Evolutionary conservation across 2,113 vertebrate species (phyloP).

Genomic region (Ondatra zibethicus): DNA sequence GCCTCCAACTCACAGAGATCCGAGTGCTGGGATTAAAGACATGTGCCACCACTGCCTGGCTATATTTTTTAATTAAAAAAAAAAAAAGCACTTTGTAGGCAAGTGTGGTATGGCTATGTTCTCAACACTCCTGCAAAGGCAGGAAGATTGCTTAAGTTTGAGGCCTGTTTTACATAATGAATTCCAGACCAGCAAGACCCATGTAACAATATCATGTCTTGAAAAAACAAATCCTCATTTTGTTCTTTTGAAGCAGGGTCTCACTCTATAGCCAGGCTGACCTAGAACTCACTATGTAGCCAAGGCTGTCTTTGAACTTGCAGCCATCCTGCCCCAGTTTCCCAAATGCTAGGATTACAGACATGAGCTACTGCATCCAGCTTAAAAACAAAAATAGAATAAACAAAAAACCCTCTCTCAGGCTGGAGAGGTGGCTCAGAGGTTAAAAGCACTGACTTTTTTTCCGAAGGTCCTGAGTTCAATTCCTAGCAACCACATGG

Average conservation of each 20-base stretch:
- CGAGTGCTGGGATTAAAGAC: not conserved
- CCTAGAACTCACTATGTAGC: not conserved
- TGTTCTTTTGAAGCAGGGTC: not conserved
- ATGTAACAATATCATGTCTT: not conserved
- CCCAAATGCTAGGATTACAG: not conserved
- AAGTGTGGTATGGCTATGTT: not conserved
- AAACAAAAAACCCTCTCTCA: not conserved
- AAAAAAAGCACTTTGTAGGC: not conserved
- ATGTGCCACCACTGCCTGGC: not conserved
- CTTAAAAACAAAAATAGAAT: not conserved
- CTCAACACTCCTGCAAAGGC: not conserved
- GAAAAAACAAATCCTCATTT: not conserved
- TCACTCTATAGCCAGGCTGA: not conserved
- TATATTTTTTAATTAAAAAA: not conserved
- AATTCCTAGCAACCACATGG: too few relatives aligned
- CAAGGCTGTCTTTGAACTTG: not conserved
- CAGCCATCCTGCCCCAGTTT: not conserved
- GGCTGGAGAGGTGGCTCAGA: too few relatives aligned
- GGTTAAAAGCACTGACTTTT: too few relatives aligned
- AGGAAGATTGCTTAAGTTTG: not conserved
- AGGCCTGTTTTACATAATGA: not conserved
- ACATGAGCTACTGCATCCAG: not conserved
- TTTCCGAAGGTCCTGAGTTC: too few relatives aligned
- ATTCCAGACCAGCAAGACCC: not conserved
- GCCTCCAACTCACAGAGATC: too few relatives aligned